These are phyloP conservation scores for Drosophila neotestacea DNA, from an alignment of 2,888 invertebrate species.

Conservation along the genomic window DNA sequence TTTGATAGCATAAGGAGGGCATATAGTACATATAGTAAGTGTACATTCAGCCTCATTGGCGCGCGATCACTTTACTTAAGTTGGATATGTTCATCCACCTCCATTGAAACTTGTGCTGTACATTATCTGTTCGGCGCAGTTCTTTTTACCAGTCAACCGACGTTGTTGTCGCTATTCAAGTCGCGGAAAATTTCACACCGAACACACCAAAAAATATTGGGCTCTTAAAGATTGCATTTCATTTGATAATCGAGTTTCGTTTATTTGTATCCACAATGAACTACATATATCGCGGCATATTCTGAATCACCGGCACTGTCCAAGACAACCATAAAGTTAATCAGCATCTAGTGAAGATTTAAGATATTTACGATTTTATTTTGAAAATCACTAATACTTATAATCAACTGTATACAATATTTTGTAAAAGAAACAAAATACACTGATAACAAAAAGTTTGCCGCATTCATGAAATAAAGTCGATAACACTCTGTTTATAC, in stretches of 20 bases:
- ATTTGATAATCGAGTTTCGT: conserved; percentile 2
- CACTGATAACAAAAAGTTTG: conserved; percentile 1
- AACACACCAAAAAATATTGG: conserved; percentile 2
- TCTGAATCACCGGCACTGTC: conserved; percentile 26
- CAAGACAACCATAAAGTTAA: conserved; percentile 26
- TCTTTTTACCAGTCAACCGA: conserved; percentile 77
- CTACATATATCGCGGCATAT: conserved; percentile 28
- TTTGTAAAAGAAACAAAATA: background rate
- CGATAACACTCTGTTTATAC: conserved; percentile 2
- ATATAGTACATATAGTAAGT: conserved; percentile 42
- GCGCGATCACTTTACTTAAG: conserved; percentile 58
- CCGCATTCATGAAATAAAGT: background rate
- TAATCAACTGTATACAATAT: background rate
- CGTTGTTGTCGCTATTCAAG: conserved; percentile 61
- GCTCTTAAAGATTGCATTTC: conserved; percentile 2
- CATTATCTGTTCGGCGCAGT: conserved; percentile 73
- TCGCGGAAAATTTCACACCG: conserved; percentile 62
- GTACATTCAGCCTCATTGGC: conserved; percentile 71
- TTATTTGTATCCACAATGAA: conserved; percentile 16
- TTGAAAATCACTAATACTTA: background rate
- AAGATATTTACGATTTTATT: conserved; percentile 3
- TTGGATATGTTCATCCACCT: conserved; percentile 50
- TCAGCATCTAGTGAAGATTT: background rate
- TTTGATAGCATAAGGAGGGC: conserved; percentile 38
- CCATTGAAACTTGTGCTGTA: conserved; percentile 52